phyloP scores from a whole-genome alignment of 1,140 invertebrate genomes.

The Galleria mellonella region DNA sequence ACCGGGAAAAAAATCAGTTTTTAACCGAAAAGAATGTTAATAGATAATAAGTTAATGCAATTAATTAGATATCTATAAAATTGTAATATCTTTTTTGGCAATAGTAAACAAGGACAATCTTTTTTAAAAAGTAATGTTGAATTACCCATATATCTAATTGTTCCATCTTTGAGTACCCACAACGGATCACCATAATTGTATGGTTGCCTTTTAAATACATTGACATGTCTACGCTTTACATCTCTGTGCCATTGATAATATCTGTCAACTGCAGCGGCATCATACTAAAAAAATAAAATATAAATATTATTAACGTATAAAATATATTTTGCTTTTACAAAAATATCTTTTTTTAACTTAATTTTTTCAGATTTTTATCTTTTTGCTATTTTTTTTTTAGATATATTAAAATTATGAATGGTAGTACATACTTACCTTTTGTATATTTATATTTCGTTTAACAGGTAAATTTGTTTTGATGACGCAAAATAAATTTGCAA shows the following conservation, averaged over 20 bases:
- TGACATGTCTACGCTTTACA: constrained; percentile 2
- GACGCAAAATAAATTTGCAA: constrained; percentile 77
- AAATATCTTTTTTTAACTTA: too few species aligned
- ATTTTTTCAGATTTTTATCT: too few species aligned
- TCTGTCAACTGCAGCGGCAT: constrained; percentile 12
- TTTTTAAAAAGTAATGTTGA: not conserved
- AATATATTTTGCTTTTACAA: too few species aligned
- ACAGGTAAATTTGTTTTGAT: constrained; percentile 75
- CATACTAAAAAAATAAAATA: constrained; percentile 24
- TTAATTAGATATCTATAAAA: too few species aligned
- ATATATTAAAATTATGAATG: constrained; percentile 10
- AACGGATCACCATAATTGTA: constrained; percentile 38
- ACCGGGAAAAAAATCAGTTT: too few species aligned
- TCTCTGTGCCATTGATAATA: constrained; percentile 34
- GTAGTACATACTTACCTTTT: constrained; percentile 23
- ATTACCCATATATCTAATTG: constrained; percentile 34
- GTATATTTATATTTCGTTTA: constrained; percentile 22
- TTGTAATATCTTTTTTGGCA: too few species aligned
- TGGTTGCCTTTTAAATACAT: constrained; percentile 23
- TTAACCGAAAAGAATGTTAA: too few species aligned
- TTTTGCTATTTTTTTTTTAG: not conserved
- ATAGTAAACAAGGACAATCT: too few species aligned
- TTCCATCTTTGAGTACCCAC: constrained; percentile 36
- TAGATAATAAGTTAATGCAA: too few species aligned
- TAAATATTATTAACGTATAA: constrained; percentile 8